A percentile compares a stretch with the other conserved stretches of the same genome.
phyloP scores from a whole-genome alignment of 2,113 vertebrate species.

The Eonycteris spelaea region DNA sequence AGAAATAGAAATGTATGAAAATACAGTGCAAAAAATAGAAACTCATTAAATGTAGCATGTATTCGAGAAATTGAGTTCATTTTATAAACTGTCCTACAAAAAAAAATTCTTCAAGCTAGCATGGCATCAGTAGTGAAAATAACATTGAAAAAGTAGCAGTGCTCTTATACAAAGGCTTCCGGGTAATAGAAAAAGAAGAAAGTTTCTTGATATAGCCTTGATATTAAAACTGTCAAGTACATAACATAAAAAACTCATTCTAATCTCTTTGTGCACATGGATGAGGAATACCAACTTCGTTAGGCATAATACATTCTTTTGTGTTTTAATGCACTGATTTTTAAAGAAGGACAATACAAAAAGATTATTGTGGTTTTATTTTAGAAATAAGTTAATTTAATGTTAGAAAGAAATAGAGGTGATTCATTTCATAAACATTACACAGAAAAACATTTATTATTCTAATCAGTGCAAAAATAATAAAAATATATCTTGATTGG shows the following conservation, averaged over 20 bases:
- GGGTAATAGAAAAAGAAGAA: too few species aligned
- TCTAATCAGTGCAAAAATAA: neutral
- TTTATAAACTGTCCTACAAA: too few species aligned
- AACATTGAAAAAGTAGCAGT: too few species aligned
- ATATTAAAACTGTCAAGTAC: too few species aligned
- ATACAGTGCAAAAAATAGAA: neutral
- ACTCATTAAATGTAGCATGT: neutral
- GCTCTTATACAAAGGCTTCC: too few species aligned
- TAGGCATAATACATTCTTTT: neutral
- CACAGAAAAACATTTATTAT: neutral
- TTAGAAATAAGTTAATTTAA: neutral
- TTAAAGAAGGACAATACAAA: neutral
- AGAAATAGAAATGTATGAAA: neutral
- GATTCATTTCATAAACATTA: neutral
- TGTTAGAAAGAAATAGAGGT: neutral
- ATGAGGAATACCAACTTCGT: neutral
- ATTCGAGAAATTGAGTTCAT: too few species aligned
- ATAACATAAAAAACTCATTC: neutral
- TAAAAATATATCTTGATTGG: neutral
- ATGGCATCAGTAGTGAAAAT: too few species aligned
- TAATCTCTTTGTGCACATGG: neutral
- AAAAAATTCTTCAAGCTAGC: too few species aligned
- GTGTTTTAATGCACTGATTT: neutral
- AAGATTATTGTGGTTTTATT: neutral
- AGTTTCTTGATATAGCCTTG: too few species aligned